Base-by-base conservation (phyloP, 2,113 vertebrate species). In the Lagenorhynchus albirostris region DNA sequence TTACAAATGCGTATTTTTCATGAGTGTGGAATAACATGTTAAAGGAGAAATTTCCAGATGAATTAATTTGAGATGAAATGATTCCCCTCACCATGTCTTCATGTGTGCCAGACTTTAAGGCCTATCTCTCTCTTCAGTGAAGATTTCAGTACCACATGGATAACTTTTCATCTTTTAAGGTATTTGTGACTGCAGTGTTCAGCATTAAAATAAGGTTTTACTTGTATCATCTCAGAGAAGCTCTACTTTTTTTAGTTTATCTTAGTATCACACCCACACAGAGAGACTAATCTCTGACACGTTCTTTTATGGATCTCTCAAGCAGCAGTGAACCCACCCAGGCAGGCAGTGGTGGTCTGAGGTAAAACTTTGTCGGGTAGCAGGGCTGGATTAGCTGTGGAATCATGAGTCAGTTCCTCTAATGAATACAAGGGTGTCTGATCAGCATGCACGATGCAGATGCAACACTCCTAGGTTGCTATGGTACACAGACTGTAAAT, bases 291-390 rank as follows among this genome's bases (percentile, higher is more conserved):
- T 83, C n/a, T 70, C 44, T 58, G 5, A 29, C 15, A 62, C 2
- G 50, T 83, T 89, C 1, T 73, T 47, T 82, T 14, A 2, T 9
- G 21, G 12, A 18, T 58, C 3, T 13, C 5, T 60, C 10, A 17
- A 8, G 63, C 14, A 50, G 31, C 3, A n/a, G 4, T 8, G 21
- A 1, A 33, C 26, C 15, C 6, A 47, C 6, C 13, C 2, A 11
- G 15, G 18, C 26, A 13, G 68, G 9, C 36, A 15, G 8, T 14
- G 38, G 17, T 50, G 23, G 5, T 65, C 7, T 15, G 0, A 6
- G 31, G 14, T 23, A 29, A 25, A 6, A 23, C 11, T 68, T 38
- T 31, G 36, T 41, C 23, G 58, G n/a, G 8, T 26, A 12, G 20
- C 1, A 11, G 8, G 26, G 4, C 53, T n/a, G 38, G 7, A 7